phyloP scores from a whole-genome alignment of 2,888 invertebrate genomes.

The Agrotis ipsilon region DNA sequence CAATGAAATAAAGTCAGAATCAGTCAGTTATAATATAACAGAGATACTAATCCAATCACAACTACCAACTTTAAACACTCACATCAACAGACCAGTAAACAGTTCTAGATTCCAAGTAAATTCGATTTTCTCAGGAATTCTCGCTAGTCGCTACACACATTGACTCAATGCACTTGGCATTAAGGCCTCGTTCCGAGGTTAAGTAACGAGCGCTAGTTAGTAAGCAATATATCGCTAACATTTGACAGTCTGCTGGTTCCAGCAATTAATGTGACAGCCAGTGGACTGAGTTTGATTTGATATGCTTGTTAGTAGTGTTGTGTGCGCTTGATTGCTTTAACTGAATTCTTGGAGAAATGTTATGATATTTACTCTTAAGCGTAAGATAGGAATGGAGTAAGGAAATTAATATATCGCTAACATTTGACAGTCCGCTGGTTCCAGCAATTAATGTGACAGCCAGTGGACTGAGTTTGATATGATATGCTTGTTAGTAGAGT shows the following conservation, averaged over 20 bases:
- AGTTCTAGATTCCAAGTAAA: background rate
- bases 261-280: conserved; percentile 36
- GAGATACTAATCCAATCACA: no score
- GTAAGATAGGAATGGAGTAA: background rate
- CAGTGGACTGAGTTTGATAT: conserved; percentile 28
- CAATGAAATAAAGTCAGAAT: no score
- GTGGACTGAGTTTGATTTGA: conserved; percentile 32
- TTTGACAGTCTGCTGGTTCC: conserved; percentile 19
- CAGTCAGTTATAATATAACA: no score
- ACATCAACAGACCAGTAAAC: no score
- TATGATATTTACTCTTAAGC: background rate
- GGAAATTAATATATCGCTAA: conserved; percentile 13
- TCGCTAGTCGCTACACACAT: background rate
- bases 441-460: conserved; percentile 35
- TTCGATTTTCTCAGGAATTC: background rate
- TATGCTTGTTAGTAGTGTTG: conserved; percentile 27
- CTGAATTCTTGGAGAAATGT: background rate
- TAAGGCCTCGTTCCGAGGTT: background rate
- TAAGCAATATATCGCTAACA: conserved; percentile 19
- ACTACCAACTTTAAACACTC: no score
- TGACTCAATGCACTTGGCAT: conserved; percentile 10
- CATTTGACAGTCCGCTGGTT: conserved; percentile 26
- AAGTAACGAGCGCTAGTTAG: background rate
- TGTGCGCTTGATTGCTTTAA: conserved; percentile 9
- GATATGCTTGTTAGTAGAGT: conserved; percentile 35